Conservation (phyloP, 2,797 vertebrate species). For the Megalops cyprinoides region DNA sequence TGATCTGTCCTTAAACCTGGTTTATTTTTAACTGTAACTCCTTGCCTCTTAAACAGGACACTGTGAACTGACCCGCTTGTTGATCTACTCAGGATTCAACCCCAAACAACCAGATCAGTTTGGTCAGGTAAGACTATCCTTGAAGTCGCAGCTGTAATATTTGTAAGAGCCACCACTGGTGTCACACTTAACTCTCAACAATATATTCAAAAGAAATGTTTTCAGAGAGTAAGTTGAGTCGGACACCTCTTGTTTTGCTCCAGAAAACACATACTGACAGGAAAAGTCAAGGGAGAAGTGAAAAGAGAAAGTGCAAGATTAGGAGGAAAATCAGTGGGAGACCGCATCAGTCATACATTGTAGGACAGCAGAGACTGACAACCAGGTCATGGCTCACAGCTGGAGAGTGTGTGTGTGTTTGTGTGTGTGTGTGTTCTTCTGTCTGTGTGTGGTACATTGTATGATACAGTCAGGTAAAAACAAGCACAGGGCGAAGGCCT, state of each 20-base stretch:
- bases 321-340: too few species aligned
- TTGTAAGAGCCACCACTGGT: neutral
- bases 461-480: too few species aligned
- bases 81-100: constrained; percentile 53
- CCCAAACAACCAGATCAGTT: constrained; percentile 48
- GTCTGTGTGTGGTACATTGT: too few species aligned
- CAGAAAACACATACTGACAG: too few species aligned
- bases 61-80: constrained; percentile 50
- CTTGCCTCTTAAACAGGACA: constrained; percentile 39
- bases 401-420: neutral
- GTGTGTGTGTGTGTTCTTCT: neutral
- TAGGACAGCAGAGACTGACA: neutral
- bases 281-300: too few species aligned
- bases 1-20: neutral
- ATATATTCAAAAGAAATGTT: too few species aligned
- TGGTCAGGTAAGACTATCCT: constrained; percentile 50
- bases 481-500: too few species aligned
- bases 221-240: too few species aligned
- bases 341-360: too few species aligned
- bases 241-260: too few species aligned
- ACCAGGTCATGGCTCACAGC: neutral
- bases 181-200: neutral
- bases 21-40: neutral
- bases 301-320: too few species aligned
- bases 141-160: neutral